Evolutionary conservation across 30 jellyfish, hydroid and myxozoan genomes (phyloP), one percentile per base, ranked within the genome.

Genomic region (Aurelia sp.): DNA sequence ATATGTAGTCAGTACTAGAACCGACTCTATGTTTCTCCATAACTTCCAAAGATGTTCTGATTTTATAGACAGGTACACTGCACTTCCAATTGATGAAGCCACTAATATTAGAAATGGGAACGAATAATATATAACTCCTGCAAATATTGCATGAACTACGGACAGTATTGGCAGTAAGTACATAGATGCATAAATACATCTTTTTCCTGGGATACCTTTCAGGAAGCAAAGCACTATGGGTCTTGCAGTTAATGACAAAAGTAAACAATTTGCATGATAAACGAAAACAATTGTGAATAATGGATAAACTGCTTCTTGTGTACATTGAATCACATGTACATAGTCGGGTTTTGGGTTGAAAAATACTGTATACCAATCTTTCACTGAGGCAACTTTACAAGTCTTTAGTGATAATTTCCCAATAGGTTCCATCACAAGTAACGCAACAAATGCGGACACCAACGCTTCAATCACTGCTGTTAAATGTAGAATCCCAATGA

Each of bases 261-360:
- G 41, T 66, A 92, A 55, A 52, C 88, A 88, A 38, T 78, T 68
- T 30, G 91, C 90, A 47, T 76, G 72, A 62, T 87, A 92, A 21
- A 88, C 24, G 35, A 86, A 84, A 9, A 76, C 90, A 2, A 92
- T 76, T 13, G 98, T 87, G 76, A 55, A 92, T 67, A 92, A 59
- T 13, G 98, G 98, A 67, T 87, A 92, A 41, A 92, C 97, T 59
- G 98, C 98, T 82, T 92, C 98, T 65, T 92, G 98, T 4, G 98
- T 92, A 64, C 98, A 92, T 22, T 67, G 86, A 4, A 92, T 87
- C 35, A 13, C 64, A 48, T 61, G 27, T 11, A 68, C 82, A 63
- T 27, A 88, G 27, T 87, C 82, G 58, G 94, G 95, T 70, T 77
- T 83, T 17, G 98, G 98, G 73, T 92, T 88, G 82, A 13, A 92